A percentile compares a stretch with the other conserved stretches of the same genome.
phyloP scores from a whole-genome alignment of 1,140 invertebrate genomes.

The Drosophila rhopaloa region DNA sequence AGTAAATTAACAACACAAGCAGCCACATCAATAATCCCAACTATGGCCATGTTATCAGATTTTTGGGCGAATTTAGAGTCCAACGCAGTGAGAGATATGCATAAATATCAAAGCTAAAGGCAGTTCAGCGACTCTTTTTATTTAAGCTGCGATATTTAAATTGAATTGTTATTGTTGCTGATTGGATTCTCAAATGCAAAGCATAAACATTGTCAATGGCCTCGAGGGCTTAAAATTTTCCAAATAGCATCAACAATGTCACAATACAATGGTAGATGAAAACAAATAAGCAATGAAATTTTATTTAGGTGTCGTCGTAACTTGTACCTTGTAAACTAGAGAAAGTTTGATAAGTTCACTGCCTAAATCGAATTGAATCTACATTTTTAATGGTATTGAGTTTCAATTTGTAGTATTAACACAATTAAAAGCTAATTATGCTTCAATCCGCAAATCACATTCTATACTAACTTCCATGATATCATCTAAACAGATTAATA shows the following conservation, averaged over 20 bases:
- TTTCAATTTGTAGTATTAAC: too few relatives aligned
- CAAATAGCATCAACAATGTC: constrained; percentile 22
- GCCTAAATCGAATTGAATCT: too few relatives aligned
- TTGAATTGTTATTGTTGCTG: constrained; percentile 54
- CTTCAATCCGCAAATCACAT: too few relatives aligned
- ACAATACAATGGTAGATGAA: constrained; percentile 9
- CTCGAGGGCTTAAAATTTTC: constrained; percentile 33
- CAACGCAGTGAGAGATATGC: constrained; percentile 23
- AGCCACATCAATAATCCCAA: constrained; percentile 33
- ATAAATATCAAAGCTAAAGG: constrained; percentile 31
- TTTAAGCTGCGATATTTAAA: constrained; percentile 17
- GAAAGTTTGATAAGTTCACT: too few relatives aligned
- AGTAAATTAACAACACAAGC: constrained; percentile 56
- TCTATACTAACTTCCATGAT: too few relatives aligned
- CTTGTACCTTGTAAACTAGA: not conserved
- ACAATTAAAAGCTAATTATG: too few relatives aligned
- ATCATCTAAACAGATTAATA: too few relatives aligned
- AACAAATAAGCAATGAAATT: constrained; percentile 31
- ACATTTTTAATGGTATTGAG: too few relatives aligned
- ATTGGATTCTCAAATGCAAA: constrained; percentile 45
- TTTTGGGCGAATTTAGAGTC: constrained; percentile 9
- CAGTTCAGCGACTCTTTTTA: constrained; percentile 1
- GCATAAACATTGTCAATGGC: constrained; percentile 42
- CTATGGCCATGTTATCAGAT: constrained; percentile 28
- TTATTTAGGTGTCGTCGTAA: not conserved